Conservation (phyloP, 2,113 vertebrate genomes). For the Grammomys dolichurus region DNA sequence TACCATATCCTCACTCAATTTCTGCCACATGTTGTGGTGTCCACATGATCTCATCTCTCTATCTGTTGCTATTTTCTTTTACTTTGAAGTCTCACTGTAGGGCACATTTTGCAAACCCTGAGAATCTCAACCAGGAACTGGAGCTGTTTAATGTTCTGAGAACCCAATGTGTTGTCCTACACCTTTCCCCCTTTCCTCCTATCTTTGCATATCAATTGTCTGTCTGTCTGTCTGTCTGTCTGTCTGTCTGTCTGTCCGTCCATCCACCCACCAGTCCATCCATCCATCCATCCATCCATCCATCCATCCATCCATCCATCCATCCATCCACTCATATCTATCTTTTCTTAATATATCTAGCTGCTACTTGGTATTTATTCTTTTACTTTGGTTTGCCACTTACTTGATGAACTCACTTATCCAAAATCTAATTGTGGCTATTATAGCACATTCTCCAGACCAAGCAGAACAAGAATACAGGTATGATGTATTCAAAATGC, state of each 20-base stretch:
- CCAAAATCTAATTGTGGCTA: too few relatives aligned
- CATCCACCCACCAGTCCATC: background rate
- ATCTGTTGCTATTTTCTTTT: background rate
- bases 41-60: background rate
- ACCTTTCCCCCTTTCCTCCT: background rate
- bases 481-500: background rate
- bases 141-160: background rate
- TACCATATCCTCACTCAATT: accelerated
- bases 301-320: background rate
- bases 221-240: background rate
- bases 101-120: too few relatives aligned
- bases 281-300: background rate
- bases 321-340: background rate
- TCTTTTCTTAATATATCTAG: background rate
- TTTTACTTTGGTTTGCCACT: background rate
- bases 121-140: background rate
- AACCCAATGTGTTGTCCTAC: background rate
- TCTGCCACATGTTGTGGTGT: too few relatives aligned
- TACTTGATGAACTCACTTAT: background rate
- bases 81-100: too few relatives aligned
- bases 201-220: background rate
- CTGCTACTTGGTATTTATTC: background rate
- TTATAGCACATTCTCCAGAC: background rate
- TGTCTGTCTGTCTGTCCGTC: background rate
- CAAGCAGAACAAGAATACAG: background rate